These are phyloP conservation scores for Drosophila varians DNA, from an alignment of 1,140 invertebrate genomes.

Conservation along the genomic window DNA sequence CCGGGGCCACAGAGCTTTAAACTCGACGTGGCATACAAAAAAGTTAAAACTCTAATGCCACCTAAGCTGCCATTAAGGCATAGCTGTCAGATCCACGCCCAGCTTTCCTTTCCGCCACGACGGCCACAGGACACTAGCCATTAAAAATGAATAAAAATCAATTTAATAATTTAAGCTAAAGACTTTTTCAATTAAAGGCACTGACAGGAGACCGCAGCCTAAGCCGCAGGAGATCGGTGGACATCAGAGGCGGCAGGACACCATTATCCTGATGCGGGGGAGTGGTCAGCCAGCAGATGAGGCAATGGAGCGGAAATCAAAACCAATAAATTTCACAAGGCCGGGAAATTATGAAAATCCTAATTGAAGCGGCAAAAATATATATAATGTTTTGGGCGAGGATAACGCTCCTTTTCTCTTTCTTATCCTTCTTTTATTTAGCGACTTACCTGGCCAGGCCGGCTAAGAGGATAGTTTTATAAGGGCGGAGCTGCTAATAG, in stretches of 20 bases:
- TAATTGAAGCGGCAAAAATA: slow-evolving; percentile 61
- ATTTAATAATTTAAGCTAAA: slow-evolving; percentile 80
- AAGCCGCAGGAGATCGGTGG: slow-evolving; percentile 21
- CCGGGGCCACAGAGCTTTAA: slow-evolving; percentile 59
- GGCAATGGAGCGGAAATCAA: slow-evolving; percentile 73
- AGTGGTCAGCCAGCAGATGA: slow-evolving; percentile 45
- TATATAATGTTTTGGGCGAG: slow-evolving; percentile 3
- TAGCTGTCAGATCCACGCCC: slow-evolving; percentile 28
- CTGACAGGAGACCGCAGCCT: slow-evolving; percentile 39
- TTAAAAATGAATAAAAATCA: slow-evolving; percentile 77
- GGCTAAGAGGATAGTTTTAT: slow-evolving; percentile 28
- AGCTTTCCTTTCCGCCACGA: slow-evolving; percentile 1
- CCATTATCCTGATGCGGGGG: slow-evolving; percentile 27
- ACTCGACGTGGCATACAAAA: slow-evolving; percentile 31
- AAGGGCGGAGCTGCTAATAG: slow-evolving; percentile 67
- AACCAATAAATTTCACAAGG: slow-evolving; percentile 76
- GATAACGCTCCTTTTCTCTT: background rate
- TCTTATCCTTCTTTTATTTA: slow-evolving; percentile 9
- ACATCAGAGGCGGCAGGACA: slow-evolving; percentile 50
- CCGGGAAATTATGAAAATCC: slow-evolving; percentile 77
- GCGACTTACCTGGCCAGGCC: slow-evolving; percentile 30
- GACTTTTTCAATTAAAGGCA: slow-evolving; percentile 68
- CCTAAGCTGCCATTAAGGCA: slow-evolving; percentile 46
- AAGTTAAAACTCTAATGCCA: slow-evolving; percentile 38
- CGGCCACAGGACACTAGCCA: slow-evolving; percentile 6